A percentile compares a stretch with the other conserved stretches of the same genome.
Conservation (phyloP, 1,140 invertebrate genomes). For the Telenomus remus region DNA sequence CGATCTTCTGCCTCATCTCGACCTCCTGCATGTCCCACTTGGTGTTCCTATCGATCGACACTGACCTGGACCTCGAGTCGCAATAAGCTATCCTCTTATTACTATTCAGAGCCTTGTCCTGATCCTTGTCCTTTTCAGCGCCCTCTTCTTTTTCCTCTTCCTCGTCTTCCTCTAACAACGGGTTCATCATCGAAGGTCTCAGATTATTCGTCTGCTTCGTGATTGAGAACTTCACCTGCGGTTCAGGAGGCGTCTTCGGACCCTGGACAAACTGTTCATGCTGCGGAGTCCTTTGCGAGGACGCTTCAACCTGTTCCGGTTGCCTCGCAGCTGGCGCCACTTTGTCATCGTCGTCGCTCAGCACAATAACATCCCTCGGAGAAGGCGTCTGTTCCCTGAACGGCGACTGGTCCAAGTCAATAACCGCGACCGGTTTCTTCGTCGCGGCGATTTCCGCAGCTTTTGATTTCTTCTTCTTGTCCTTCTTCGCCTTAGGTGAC, state of each 20-base stretch:
- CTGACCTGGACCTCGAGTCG: too few species aligned
- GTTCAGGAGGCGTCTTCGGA: conserved; percentile 85
- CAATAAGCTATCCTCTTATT: too few species aligned
- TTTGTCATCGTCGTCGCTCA: conserved; percentile 85
- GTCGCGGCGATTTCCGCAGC: conserved; percentile 73
- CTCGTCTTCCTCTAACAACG: conserved; percentile 72
- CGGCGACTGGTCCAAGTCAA: conserved; percentile 89
- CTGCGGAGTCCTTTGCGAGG: conserved; percentile 59
- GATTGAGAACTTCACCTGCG: conserved; percentile 82
- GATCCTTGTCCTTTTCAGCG: conserved; percentile 67
- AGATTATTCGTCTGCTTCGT: conserved; percentile 78
- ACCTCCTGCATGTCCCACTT: conserved; percentile 72
- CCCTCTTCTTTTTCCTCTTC: conserved; percentile 66
- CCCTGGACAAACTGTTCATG: conserved; percentile 75
- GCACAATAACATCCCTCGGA: conserved; percentile 85
- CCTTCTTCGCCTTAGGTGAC: conserved; percentile 73
- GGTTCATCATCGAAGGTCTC: conserved; percentile 78
- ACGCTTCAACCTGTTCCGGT: conserved; percentile 64
- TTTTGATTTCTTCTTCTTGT: conserved; percentile 76
- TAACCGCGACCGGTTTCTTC: conserved; percentile 87
- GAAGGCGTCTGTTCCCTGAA: conserved; percentile 87
- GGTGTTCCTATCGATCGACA: too few species aligned
- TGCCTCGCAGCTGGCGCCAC: conserved; percentile 63
- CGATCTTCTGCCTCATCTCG: conserved; percentile 73
- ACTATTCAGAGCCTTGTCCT: conserved; percentile 67